Percentiles rank a stretch among this genome's conserved stretches.
These are phyloP conservation scores for Oreocharis arfaki DNA, from an alignment of 2,113 vertebrate genomes.

Conservation along the genomic window DNA sequence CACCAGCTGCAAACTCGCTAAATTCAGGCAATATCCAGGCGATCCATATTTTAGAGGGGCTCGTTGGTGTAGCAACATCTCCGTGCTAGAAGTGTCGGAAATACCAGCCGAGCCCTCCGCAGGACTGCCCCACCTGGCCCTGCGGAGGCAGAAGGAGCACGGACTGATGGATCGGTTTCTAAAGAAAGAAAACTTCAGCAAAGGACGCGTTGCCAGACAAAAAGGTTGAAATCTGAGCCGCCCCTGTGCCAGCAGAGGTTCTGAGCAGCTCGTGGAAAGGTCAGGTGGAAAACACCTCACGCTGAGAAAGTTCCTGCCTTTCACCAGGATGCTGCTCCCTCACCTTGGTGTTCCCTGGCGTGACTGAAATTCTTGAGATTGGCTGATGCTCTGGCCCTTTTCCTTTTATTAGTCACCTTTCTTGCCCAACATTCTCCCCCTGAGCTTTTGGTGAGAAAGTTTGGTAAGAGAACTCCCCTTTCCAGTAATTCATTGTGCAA, in stretches of 20 bases:
- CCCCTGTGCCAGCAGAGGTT: neutral
- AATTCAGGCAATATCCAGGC: neutral
- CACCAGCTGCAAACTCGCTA: neutral
- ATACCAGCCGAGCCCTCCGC: neutral
- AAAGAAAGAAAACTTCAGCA: neutral
- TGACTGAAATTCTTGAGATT: neutral
- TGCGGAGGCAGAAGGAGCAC: neutral
- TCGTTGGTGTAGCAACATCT: neutral
- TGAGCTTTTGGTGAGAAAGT: neutral
- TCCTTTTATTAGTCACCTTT: neutral
- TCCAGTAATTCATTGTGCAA: neutral
- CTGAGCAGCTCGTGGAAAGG: neutral
- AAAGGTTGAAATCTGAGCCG: neutral
- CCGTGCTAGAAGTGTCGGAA: neutral
- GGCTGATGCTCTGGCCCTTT: neutral
- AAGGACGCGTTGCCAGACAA: neutral
- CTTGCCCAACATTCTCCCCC: neutral
- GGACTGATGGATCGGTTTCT: neutral
- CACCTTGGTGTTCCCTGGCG: fast-evolving
- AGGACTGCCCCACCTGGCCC: neutral
- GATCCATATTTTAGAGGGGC: neutral
- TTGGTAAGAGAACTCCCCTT: neutral
- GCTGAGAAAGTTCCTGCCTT: neutral
- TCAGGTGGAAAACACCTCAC: neutral
- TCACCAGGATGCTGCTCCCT: neutral